A percentile compares a stretch with the other conserved stretches of the same genome.
Conservation (phyloP, 2,888 invertebrate genomes). For the Pseudococcus longispinus region DNA sequence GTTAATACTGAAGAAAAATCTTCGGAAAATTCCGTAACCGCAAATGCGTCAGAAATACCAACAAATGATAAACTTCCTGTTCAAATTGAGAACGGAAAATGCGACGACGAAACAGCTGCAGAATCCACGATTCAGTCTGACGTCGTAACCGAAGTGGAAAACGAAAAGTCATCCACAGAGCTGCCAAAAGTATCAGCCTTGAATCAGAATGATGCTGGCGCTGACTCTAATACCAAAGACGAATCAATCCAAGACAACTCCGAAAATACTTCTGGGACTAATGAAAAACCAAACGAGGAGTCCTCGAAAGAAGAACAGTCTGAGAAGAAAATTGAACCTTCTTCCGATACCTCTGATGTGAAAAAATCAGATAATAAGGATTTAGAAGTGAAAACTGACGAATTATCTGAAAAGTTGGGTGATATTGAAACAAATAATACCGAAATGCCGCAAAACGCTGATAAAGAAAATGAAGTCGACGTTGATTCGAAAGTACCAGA, state of each 20-base stretch:
- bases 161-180: not conserved
- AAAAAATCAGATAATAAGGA: not conserved
- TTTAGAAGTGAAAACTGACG: not conserved
- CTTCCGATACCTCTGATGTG: not conserved
- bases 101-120: not conserved
- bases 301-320: not conserved
- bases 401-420: not conserved
- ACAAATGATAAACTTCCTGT: not conserved
- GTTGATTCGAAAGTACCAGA: not conserved
- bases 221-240: not conserved
- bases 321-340: not conserved
- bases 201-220: not conserved
- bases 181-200: not conserved
- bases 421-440: not conserved
- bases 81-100: constrained; percentile 5
- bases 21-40: not conserved
- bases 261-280: not conserved
- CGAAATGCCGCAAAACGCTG: not conserved
- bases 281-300: not conserved
- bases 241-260: not conserved
- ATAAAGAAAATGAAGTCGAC: not conserved
- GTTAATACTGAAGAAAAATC: not conserved
- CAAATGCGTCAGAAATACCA: not conserved
- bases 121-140: not conserved
- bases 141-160: not conserved